Conservation (phyloP, 37 sponge, comb jelly and placozoan species). For the Cladorhizidae sp. region DNA sequence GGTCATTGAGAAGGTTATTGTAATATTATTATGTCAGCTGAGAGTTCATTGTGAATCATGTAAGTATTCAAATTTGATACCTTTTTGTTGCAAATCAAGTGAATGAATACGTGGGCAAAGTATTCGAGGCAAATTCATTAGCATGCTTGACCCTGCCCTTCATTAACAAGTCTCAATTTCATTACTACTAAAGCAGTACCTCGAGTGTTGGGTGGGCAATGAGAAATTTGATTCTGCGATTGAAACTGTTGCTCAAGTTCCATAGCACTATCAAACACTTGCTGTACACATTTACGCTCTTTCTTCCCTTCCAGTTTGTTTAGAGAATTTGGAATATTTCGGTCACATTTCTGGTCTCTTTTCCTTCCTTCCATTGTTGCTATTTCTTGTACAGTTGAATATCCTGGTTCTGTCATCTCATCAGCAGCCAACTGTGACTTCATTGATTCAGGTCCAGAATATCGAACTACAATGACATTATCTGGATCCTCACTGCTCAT, state of each 20-base stretch:
- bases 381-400: slow-evolving; percentile 36
- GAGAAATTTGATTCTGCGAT: background rate
- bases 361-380: slow-evolving; percentile 10
- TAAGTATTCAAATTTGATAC: background rate
- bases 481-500: background rate
- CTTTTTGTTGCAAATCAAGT: background rate
- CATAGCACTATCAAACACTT: slow-evolving; percentile 27
- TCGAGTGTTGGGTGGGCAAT: too few relatives aligned
- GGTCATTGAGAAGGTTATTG: too few relatives aligned
- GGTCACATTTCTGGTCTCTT: slow-evolving; percentile 12
- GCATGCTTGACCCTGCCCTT: too few relatives aligned
- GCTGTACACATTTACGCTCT: background rate
- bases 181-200: background rate
- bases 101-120: background rate
- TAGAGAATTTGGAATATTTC: slow-evolving; percentile 49
- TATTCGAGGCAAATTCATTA: too few relatives aligned
- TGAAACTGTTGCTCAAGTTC: slow-evolving; percentile 62
- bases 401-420: slow-evolving; percentile 4
- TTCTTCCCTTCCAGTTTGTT: slow-evolving; percentile 24
- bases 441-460: background rate
- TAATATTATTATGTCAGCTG: too few relatives aligned
- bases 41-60: too few relatives aligned
- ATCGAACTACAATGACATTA: slow-evolving; percentile 24
- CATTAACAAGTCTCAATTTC: too few relatives aligned
- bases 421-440: background rate